These are phyloP conservation scores for Tachystola acroxantha DNA, from an alignment of 2,888 invertebrate genomes.

Conservation along the genomic window DNA sequence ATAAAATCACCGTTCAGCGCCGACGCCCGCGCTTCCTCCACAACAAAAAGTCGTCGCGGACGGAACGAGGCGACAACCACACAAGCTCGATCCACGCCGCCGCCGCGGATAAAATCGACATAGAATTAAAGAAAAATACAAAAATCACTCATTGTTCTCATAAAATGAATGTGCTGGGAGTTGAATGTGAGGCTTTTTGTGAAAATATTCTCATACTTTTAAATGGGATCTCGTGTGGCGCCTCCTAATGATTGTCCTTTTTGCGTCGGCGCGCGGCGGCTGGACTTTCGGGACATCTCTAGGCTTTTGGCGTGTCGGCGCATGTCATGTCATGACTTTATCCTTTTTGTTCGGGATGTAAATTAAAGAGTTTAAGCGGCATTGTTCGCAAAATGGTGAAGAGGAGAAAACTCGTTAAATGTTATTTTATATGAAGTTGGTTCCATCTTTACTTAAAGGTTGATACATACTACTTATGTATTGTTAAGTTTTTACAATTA, in stretches of 20 bases:
- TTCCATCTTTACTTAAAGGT: neutral
- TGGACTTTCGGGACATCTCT: conserved; percentile 52
- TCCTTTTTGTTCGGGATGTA: conserved; percentile 68
- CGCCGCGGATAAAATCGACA: conserved; percentile 75
- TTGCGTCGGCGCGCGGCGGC: conserved; percentile 46
- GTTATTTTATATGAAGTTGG: neutral
- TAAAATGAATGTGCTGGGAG: conserved; percentile 78
- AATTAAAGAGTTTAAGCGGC: conserved; percentile 71
- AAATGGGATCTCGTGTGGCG: conserved; percentile 77
- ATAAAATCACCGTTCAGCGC: conserved; percentile 57
- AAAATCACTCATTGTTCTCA: conserved; percentile 79
- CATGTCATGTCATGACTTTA: conserved; percentile 52
- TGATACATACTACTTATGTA: neutral
- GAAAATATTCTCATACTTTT: conserved; percentile 78
- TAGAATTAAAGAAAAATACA: conserved; percentile 77
- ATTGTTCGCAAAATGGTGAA: conserved; percentile 49
- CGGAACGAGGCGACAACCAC: conserved; percentile 70
- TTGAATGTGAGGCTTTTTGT: conserved; percentile 77
- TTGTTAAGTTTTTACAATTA: too few relatives aligned
- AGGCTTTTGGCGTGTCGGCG: conserved; percentile 71
- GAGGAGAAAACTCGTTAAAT: conserved; percentile 23
- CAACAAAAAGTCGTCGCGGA: conserved; percentile 73
- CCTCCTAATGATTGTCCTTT: conserved; percentile 77
- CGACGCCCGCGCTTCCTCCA: conserved; percentile 61
- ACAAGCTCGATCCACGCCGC: conserved; percentile 62